Conservation (phyloP, 2,888 invertebrate genomes). For the Argyresthia goedartella region DNA sequence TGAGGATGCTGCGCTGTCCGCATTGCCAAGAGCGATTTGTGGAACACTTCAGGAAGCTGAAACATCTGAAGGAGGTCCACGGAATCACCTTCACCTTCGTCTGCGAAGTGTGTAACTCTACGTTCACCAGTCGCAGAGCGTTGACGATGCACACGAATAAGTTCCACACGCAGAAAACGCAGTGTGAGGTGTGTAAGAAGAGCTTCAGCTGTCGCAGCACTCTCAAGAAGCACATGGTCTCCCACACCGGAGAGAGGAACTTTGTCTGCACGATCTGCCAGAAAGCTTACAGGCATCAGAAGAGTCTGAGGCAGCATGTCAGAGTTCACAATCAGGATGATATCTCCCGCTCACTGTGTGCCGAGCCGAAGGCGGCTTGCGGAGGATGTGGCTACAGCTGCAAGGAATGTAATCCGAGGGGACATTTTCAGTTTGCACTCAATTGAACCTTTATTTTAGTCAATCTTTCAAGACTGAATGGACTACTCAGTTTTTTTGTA, state of each 20-base stretch:
- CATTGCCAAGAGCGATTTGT: constrained; percentile 43
- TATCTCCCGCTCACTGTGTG: constrained; percentile 23
- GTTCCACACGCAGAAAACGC: constrained; percentile 44
- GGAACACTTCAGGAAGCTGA: constrained; percentile 46
- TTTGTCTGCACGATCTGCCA: constrained; percentile 50
- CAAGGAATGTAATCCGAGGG: constrained; percentile 39
- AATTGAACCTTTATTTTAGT: constrained; percentile 8
- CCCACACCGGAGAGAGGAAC: constrained; percentile 39
- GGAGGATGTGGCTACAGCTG: constrained; percentile 17
- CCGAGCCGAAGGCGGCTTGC: constrained; percentile 22
- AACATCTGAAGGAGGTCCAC: constrained; percentile 44
- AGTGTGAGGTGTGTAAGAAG: constrained; percentile 58
- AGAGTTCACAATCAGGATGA: constrained; percentile 25
- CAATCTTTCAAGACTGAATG: too few relatives aligned
- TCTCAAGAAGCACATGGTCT: constrained; percentile 39
- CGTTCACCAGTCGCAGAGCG: constrained; percentile 35
- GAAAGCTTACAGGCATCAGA: constrained; percentile 62
- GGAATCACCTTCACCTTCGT: constrained; percentile 40
- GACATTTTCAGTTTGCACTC: constrained; percentile 23
- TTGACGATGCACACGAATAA: constrained; percentile 47
- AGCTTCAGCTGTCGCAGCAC: constrained; percentile 50
- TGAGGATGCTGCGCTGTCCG: constrained; percentile 37
- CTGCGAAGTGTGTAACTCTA: constrained; percentile 38
- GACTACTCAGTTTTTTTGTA: too few relatives aligned
- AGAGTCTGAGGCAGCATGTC: constrained; percentile 50